These are phyloP conservation scores for Erpornis zantholeuca DNA, from an alignment of 2,113 vertebrate species.

Conservation along the genomic window DNA sequence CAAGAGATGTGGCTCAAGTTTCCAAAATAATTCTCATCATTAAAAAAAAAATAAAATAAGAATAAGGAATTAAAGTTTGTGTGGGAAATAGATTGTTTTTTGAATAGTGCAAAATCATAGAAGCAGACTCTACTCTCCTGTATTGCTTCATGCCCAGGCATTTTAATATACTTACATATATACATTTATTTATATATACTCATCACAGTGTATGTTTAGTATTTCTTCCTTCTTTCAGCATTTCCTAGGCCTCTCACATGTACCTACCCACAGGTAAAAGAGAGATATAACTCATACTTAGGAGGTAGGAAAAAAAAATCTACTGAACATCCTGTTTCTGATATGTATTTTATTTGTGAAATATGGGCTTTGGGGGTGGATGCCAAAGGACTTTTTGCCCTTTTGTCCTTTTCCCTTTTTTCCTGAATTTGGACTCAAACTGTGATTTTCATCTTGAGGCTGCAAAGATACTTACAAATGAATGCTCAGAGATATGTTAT, in stretches of 20 bases:
- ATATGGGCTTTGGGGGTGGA: background rate
- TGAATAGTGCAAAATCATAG: background rate
- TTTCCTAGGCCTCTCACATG: background rate
- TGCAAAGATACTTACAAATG: background rate
- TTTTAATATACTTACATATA: background rate
- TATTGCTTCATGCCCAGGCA: background rate
- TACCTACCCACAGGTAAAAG: background rate
- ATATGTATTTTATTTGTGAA: background rate
- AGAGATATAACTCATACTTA: background rate
- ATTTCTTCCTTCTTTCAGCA: background rate
- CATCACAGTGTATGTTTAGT: background rate
- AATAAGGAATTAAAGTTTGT: background rate
- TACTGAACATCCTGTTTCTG: background rate
- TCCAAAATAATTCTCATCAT: background rate
- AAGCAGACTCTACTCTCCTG: accelerated
- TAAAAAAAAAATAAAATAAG: background rate
- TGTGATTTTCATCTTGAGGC: background rate
- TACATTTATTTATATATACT: background rate
- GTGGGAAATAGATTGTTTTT: background rate
- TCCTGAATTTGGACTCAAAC: background rate
- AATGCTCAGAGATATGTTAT: background rate
- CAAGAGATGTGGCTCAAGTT: background rate
- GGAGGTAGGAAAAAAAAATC: background rate
- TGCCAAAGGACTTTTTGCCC: background rate
- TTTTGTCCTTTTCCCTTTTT: background rate